Percentiles rank a stretch among this genome's conserved stretches.
These are phyloP conservation scores for Stegodyphus mimosarum DNA, from an alignment of 1,140 invertebrate genomes.

Conservation along the genomic window DNA sequence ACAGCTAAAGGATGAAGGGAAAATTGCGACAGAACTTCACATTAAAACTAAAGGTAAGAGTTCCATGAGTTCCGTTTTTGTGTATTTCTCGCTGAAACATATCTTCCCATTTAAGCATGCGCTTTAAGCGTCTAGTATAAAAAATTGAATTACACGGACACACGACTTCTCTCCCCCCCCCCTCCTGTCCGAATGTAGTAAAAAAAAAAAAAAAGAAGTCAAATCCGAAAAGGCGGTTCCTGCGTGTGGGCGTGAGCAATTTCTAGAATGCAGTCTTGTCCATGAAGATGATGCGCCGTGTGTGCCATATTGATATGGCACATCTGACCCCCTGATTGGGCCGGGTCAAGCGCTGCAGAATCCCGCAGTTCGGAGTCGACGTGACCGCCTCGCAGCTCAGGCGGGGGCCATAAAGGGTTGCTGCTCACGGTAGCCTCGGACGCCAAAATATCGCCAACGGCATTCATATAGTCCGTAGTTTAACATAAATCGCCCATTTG, in stretches of 20 bases:
- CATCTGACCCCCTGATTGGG: constrained; percentile 17
- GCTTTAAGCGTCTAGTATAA: too few relatives aligned
- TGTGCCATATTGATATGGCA: constrained; percentile 32
- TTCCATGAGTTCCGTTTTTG: too few relatives aligned
- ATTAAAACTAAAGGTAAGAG: too few relatives aligned
- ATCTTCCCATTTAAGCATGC: too few relatives aligned
- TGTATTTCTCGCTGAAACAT: too few relatives aligned
- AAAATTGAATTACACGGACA: too few relatives aligned
- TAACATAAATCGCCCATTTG: neutral
- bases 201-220: too few relatives aligned
- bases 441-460: neutral
- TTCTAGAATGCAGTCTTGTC: constrained; percentile 14
- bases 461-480: neutral
- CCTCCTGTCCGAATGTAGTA: too few relatives aligned
- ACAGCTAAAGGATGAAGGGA: too few relatives aligned
- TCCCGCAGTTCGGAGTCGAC: constrained; percentile 8
- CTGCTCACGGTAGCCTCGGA: neutral
- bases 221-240: too few relatives aligned
- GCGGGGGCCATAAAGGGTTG: constrained; percentile 15
- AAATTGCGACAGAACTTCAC: too few relatives aligned
- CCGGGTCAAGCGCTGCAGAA: constrained; percentile 30
- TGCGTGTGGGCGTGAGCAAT: constrained; percentile 32
- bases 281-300: constrained; percentile 27
- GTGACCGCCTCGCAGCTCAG: constrained; percentile 20
- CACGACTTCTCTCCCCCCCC: too few relatives aligned